Conservation (phyloP, 2,113 vertebrate species). For the Nestor notabilis region DNA sequence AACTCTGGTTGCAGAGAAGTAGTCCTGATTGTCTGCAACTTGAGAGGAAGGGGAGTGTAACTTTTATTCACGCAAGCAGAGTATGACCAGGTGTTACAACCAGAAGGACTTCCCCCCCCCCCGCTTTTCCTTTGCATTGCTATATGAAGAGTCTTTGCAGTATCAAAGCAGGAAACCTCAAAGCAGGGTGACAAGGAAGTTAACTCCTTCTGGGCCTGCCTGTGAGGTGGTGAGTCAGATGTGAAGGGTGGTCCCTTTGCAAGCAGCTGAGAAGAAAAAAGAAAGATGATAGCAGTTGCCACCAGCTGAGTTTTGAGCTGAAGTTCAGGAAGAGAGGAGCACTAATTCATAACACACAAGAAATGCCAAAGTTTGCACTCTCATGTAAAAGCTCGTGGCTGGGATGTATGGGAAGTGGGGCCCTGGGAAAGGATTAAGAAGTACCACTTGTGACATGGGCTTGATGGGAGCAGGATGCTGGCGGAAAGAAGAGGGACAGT, state of each 20-base stretch:
- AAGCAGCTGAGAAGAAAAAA: conserved; percentile 25
- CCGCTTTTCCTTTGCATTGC: not conserved
- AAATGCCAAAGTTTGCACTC: not conserved
- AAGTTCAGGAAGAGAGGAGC: not conserved
- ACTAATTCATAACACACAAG: not conserved
- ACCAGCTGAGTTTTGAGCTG: conserved; percentile 44
- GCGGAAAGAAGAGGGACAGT: not conserved
- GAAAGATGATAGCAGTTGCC: not conserved
- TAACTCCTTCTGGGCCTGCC: conserved; percentile 2
- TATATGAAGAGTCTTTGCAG: not conserved
- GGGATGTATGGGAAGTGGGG: not conserved
- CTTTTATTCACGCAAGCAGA: not conserved
- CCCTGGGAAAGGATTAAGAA: not conserved
- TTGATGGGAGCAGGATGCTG: not conserved
- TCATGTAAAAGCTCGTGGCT: not conserved
- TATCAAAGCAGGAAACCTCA: conserved; percentile 37
- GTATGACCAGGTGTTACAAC: not conserved
- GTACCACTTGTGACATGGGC: not conserved
- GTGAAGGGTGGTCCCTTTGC: conserved; percentile 23
- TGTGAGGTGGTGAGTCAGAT: conserved; percentile 8
- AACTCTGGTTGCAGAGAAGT: not conserved
- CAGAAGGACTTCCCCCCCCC: not conserved
- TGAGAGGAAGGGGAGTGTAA: not conserved
- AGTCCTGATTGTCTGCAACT: not conserved
- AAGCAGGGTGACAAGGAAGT: conserved; percentile 15